Evolutionary conservation across 1,140 invertebrate species (phyloP).

Genomic region (Leptinotarsa undecemlineata): DNA sequence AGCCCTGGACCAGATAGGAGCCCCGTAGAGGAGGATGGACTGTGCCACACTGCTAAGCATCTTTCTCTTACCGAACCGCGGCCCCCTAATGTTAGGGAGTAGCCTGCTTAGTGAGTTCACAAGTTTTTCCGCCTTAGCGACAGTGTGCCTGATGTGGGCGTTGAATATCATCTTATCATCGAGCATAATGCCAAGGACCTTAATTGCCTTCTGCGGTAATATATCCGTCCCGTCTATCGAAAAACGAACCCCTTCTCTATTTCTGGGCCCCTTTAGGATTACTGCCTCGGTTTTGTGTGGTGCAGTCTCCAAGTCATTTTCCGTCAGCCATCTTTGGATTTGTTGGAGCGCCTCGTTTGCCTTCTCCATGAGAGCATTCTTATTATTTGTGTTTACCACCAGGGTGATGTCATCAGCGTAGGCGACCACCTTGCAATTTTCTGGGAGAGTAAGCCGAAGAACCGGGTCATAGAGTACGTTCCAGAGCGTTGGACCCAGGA

Average conservation of each 20-base stretch:
- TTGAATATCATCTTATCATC: slow-evolving; percentile 1
- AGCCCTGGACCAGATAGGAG: too few relatives aligned
- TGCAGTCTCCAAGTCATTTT: not conserved
- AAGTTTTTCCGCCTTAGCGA: not conserved
- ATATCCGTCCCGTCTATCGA: not conserved
- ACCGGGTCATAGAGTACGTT: slow-evolving; percentile 48
- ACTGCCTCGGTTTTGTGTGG: slow-evolving; percentile 26
- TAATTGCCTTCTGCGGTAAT: not conserved
- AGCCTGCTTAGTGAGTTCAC: not conserved
- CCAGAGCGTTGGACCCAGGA: slow-evolving; percentile 45
- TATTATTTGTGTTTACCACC: slow-evolving; percentile 32
- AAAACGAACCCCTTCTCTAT: not conserved
- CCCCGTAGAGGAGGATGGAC: slow-evolving; percentile 27
- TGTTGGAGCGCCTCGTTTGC: not conserved
- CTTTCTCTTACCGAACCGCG: slow-evolving; percentile 18
- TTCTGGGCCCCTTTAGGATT: not conserved
- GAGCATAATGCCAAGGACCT: not conserved
- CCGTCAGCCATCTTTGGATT: not conserved
- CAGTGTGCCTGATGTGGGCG: not conserved
- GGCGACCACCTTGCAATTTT: slow-evolving; percentile 27
- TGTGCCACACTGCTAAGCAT: slow-evolving; percentile 31
- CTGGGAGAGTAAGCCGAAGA: slow-evolving; percentile 37
- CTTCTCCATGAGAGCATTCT: not conserved
- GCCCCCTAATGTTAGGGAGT: slow-evolving; percentile 33
- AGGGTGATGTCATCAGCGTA: slow-evolving; percentile 43